Evolutionary conservation across 2,888 invertebrate species (phyloP).

Genomic region (Nephrotoma flavescens): DNA sequence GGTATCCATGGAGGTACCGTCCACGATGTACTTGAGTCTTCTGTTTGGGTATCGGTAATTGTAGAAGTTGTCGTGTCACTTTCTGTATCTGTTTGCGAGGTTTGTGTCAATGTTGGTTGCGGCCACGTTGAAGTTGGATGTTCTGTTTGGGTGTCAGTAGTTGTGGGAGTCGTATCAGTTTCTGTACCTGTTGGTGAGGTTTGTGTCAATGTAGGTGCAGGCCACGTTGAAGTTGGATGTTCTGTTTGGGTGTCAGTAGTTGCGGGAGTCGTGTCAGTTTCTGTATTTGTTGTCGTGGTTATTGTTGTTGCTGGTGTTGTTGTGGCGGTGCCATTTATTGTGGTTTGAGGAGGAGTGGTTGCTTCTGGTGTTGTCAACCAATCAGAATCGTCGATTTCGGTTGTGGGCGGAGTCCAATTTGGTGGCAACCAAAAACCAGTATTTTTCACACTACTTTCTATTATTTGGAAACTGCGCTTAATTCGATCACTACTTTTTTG

Average conservation of each 20-base stretch:
- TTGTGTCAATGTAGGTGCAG: no score
- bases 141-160: no score
- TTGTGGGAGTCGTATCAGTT: background rate
- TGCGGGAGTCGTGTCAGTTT: background rate
- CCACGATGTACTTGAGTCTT: background rate
- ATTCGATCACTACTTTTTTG: background rate
- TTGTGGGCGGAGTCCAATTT: background rate
- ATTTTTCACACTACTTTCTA: background rate
- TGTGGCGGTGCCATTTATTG: background rate
- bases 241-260: no score
- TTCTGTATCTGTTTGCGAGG: background rate
- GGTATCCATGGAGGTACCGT: background rate
- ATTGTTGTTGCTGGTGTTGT: background rate
- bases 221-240: no score
- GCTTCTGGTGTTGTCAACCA: background rate
- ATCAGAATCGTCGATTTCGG: background rate
- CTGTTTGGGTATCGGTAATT: background rate
- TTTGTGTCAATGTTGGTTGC: no score
- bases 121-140: no score
- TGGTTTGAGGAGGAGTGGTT: background rate
- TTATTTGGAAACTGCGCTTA: background rate
- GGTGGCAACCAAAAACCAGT: background rate
- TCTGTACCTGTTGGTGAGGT: background rate
- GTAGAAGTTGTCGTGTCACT: background rate
- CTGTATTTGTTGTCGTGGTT: background rate